Evolutionary conservation across 2,888 invertebrate species (phyloP), one percentile per base, ranked within the genome.

Genomic region (Alcis repandata): DNA sequence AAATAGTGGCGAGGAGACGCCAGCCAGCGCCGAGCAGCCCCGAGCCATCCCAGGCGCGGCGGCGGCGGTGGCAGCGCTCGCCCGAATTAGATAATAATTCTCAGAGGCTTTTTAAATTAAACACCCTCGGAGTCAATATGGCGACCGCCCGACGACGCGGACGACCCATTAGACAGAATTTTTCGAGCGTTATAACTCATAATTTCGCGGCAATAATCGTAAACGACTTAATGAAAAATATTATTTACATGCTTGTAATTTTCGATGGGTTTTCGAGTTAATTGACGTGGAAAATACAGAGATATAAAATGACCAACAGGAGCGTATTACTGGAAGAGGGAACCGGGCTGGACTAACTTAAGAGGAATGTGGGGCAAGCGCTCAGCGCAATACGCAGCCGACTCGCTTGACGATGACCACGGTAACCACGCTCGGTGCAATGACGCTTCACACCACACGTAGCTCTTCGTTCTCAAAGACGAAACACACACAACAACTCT

Each of bases 311-410:
- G 67, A 71, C 79, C 85, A 71, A 87, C 91, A 96, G 96, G 96
- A 80, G 94, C 95, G 73, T 93, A 90, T 82, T 96, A 96, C 96
- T 96, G 96, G 81, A 96, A 96, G 89, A 94, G 96, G 67, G 96
- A 96, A 80, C 96, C 96, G 11, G 96, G 95, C 84, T 96, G 96
- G 97, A 96, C 96, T 83, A 96, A 96, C 85, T 91, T 97, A 75
- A 95, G 96, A 88, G 96, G 96, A 67, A 95, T 96, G 88, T 97
- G 97, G 97, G 97, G 97, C 77, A 96, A 96, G 86, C 94, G 96
- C 67, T 88, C 89, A 11, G 63, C 64, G 60, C 59, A 46, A 36
- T 67, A 59, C 70, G 75, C 70, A 49, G 76, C 74, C 38, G 79
- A 77, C 73, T 75, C 81, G 74, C 75, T 82, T 65, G 82, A 79